phyloP scores from a whole-genome alignment of 2,113 vertebrate species.

The Petrocephalus microphthalmus region DNA sequence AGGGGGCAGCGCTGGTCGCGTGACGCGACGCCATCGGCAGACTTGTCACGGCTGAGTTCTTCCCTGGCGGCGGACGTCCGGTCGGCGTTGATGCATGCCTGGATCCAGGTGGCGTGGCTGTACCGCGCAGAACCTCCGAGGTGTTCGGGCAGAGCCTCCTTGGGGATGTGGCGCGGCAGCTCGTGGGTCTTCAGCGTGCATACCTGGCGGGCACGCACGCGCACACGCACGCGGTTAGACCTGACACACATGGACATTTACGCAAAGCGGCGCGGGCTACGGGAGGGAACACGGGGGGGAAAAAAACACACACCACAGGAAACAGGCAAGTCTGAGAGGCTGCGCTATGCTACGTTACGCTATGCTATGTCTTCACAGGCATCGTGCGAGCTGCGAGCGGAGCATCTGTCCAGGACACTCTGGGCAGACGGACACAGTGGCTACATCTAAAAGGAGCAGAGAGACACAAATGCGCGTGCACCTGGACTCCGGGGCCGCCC shows the following conservation, averaged over 20 bases:
- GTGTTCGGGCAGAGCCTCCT: conserved; percentile 66
- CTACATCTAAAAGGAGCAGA: neutral
- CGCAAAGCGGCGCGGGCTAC: neutral
- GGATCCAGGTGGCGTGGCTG: conserved; percentile 71
- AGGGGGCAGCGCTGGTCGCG: conserved; percentile 49
- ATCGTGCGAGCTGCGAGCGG: neutral
- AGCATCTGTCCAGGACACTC: neutral
- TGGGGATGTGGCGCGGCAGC: conserved; percentile 65
- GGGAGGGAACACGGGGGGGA: neutral
- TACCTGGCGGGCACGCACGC: conserved; percentile 44
- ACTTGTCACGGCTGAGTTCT: conserved; percentile 20
- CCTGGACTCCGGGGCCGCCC: neutral
- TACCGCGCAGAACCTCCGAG: conserved; percentile 68
- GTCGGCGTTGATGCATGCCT: conserved; percentile 65
- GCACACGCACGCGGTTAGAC: neutral
- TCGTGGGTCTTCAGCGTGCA: conserved; percentile 69
- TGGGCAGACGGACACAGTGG: neutral
- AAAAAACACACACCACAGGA: neutral
- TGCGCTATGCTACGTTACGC: neutral
- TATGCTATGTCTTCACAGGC: neutral
- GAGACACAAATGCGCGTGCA: neutral
- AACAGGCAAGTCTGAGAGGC: neutral
- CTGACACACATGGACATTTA: neutral
- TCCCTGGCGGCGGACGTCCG: conserved; percentile 44
- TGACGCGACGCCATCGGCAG: conserved; percentile 56